Base-by-base conservation (phyloP, 2,113 vertebrate genomes). In the Halcyon senegalensis region DNA sequence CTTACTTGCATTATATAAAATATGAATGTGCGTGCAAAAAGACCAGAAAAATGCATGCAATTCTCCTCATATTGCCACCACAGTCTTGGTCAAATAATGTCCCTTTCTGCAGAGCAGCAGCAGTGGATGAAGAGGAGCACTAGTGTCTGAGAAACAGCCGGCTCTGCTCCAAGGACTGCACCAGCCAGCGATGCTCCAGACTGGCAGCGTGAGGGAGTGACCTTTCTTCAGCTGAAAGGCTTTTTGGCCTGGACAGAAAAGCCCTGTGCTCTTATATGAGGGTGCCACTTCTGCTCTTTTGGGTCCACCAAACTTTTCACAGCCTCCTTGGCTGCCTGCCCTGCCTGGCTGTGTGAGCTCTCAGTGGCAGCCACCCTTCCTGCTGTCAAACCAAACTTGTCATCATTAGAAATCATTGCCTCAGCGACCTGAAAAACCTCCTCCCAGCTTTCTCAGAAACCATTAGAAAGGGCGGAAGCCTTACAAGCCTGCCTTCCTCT, bases 181-280 rank as follows among this genome's bases (percentile, higher is more conserved):
- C 4, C 0, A 3, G 9, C 19, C 1, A 2, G 7, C 33, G 44
- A 46, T 76, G 44, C 33, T 87, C 58, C 67, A 83, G 35, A 23
- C 27, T 1, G 1, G 16, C 63, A 76, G 59, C 0, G 0, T 7
- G n/a, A 27, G 0, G 1, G 2, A 46, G 11, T 0, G 2, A 63
- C 25, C 25, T 68, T 84, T 39, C 68, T 60, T 33, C 4, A 72
- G 25, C 28, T 67, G 41, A n/a, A 67, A 44, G n/a, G 46, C 16
- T 67, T n/a, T 59, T 68, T 74, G n/a, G 31, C 51, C 77, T 59
- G 48, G 19, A 21, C 51, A 51, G 69, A 50, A 78, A 37, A 87
- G 46, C 13, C n/a, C n/a, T 46, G 11, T 67, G 21, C 74, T 64
- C 23, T 84, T 37, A 16, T 75, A 16, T 9, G 27, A 72, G 37